Evolutionary conservation across 2,797 vertebrate species (phyloP), one percentile per base, ranked within the genome.

Genomic region (Chelidonichthys spinosus): DNA sequence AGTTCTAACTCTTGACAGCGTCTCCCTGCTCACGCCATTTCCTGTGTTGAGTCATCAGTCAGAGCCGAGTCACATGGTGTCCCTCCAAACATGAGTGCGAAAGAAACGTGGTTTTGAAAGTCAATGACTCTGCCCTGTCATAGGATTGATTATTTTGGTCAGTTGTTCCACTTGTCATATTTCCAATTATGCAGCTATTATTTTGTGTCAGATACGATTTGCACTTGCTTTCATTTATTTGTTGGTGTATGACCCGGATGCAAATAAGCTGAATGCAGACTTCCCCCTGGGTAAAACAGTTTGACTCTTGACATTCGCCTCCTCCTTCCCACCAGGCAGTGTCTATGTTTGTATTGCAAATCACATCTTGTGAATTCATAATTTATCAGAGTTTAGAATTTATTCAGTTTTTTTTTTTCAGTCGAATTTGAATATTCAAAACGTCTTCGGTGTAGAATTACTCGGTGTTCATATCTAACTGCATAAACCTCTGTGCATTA

Each of bases 351-450:
- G 67, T 69, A 39, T 40, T 83, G 63, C 71, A 56, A 82, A 83
- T 68, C 64, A 75, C 39, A 69, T 68, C 61, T 14, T 33, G n/a
- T 8, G 43, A 72, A 82, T 85, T 69, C 53, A 81, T 85, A 85
- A 85, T 86, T 85, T 70, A 86, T 64, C 46, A 56, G 40, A 60
- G 42, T 32, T 18, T 69, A 63, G 71, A 25, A 25, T 25, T 25
- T 25, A 25, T 25, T 25, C 25, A 25, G 25, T 1, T 25, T 25
- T 25, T 25, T 25, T 25, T 25, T 25, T 25, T 2, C 25, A 25
- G 25, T 25, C 25, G 2, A 25, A 9, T 11, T 64, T 17, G 10
- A 17, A 6, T 39, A 3, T 37, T 53, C 14, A 42, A 69, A 66
- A 50, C 5, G 39, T 43, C 43, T 42, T 40, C 37, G 7, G 56